Conservation (phyloP, 2,888 invertebrate species). For the Hetaerina titia region DNA sequence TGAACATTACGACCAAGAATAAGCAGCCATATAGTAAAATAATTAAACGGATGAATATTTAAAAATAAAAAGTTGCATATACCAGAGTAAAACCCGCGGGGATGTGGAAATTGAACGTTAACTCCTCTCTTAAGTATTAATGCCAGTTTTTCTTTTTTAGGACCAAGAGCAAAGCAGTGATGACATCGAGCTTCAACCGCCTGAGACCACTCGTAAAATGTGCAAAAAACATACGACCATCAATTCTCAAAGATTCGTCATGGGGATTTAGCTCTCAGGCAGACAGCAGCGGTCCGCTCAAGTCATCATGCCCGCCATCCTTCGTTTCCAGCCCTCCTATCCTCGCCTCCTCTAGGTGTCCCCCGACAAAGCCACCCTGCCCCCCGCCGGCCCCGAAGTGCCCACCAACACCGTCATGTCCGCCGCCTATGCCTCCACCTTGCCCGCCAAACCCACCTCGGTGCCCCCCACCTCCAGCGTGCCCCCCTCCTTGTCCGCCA, state of each 20-base stretch:
- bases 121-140: too few species aligned
- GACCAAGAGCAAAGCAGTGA: background rate
- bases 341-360: background rate
- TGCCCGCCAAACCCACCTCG: background rate
- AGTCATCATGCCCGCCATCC: slow-evolving; percentile 29
- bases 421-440: background rate
- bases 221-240: background rate
- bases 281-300: background rate
- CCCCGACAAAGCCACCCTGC: background rate
- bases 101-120: too few species aligned
- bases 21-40: too few species aligned
- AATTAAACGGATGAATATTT: too few species aligned
- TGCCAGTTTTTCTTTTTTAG: background rate
- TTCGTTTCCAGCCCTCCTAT: background rate
- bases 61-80: too few species aligned
- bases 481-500: background rate
- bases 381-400: background rate
- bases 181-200: slow-evolving; percentile 49
- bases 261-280: slow-evolving; percentile 28
- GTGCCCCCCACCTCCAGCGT: background rate
- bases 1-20: too few species aligned
- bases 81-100: too few species aligned
- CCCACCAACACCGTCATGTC: background rate
- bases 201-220: slow-evolving; percentile 22
- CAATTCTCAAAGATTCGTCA: slow-evolving; percentile 19